These are phyloP conservation scores for Chrysomela aeneicollis DNA, from an alignment of 2,888 invertebrate genomes.

Conservation along the genomic window DNA sequence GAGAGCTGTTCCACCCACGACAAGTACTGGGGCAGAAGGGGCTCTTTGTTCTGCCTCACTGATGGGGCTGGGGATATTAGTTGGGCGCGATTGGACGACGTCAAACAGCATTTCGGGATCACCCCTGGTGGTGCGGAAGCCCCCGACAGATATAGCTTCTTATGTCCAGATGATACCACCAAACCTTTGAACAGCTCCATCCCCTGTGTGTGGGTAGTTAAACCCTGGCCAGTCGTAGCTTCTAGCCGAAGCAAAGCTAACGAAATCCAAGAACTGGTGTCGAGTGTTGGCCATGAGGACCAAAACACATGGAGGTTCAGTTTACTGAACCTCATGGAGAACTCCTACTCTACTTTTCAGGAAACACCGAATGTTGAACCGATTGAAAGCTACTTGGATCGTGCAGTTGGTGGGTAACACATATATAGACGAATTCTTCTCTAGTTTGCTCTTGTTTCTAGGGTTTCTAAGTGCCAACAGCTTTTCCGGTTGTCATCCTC, in stretches of 20 bases:
- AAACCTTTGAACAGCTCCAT: slow-evolving; percentile 65
- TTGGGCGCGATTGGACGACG: slow-evolving; percentile 80
- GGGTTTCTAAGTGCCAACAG: slow-evolving; percentile 72
- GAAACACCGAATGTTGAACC: slow-evolving; percentile 68
- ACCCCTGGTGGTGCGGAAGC: slow-evolving; percentile 57
- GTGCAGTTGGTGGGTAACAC: slow-evolving; percentile 57
- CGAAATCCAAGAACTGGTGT: slow-evolving; percentile 64
- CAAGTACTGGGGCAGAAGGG: slow-evolving; percentile 84
- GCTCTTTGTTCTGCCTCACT: slow-evolving; percentile 81
- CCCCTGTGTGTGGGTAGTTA: slow-evolving; percentile 81
- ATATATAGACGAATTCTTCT: slow-evolving; percentile 59
- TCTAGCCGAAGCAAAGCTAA: slow-evolving; percentile 61
- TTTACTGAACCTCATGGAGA: slow-evolving; percentile 69
- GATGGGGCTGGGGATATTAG: slow-evolving; percentile 83
- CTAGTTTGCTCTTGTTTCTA: slow-evolving; percentile 14
- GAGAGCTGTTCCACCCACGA: slow-evolving; percentile 71
- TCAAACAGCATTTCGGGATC: slow-evolving; percentile 71
- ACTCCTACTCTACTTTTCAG: slow-evolving; percentile 64
- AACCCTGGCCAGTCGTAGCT: slow-evolving; percentile 81
- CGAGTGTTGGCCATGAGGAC: slow-evolving; percentile 59
- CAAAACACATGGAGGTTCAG: slow-evolving; percentile 66
- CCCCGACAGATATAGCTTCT: slow-evolving; percentile 65
- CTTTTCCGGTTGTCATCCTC: slow-evolving; percentile 74
- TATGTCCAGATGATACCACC: slow-evolving; percentile 80
- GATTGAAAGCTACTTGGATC: slow-evolving; percentile 72